Evolutionary conservation across 2,888 invertebrate species (phyloP).

Genomic region (Ommatoiulus sabulosus): DNA sequence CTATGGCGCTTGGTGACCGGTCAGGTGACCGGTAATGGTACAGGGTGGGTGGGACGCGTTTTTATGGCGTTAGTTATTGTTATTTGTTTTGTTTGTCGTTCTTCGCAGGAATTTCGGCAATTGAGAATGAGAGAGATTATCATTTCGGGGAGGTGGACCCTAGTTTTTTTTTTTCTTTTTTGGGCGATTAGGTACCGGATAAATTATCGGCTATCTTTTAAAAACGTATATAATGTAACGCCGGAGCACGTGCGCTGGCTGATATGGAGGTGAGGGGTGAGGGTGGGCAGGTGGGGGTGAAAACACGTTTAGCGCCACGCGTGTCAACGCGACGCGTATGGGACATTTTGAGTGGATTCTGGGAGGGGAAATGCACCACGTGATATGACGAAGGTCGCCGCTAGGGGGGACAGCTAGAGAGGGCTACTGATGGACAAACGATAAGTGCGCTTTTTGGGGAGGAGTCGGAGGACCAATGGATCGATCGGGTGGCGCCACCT

Average conservation of each 20-base stretch:
- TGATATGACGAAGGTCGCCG: too few relatives aligned
- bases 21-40: too few relatives aligned
- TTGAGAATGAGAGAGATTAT: background rate
- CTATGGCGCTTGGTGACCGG: too few relatives aligned
- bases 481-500: too few relatives aligned
- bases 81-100: background rate
- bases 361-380: background rate
- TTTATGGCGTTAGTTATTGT: slow-evolving; percentile 23
- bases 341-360: background rate
- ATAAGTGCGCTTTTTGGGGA: too few relatives aligned
- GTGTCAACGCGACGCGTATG: background rate
- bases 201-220: background rate
- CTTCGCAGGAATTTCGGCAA: background rate
- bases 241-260: background rate
- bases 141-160: background rate
- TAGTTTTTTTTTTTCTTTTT: too few relatives aligned
- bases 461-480: too few relatives aligned
- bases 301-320: slow-evolving; percentile 19
- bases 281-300: background rate
- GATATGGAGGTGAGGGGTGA: background rate
- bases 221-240: too few relatives aligned
- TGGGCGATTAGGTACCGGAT: background rate
- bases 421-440: too few relatives aligned
- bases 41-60: background rate
- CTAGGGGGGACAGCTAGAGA: too few relatives aligned